Evolutionary conservation across 2,888 invertebrate genomes (phyloP).

Genomic region (Noctua janthina): DNA sequence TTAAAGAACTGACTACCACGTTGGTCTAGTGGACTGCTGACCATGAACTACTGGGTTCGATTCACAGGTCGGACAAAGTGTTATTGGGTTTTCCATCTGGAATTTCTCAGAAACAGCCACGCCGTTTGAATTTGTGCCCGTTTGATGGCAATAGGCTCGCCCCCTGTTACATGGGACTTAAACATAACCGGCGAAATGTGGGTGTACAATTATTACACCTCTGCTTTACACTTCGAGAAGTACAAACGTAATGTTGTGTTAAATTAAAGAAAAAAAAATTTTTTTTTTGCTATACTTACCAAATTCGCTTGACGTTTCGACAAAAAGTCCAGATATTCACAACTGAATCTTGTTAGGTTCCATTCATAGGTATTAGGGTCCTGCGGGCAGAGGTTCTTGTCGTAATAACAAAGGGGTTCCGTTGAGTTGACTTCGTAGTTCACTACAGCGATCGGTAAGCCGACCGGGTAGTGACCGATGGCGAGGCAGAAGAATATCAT

Average conservation of each 20-base stretch:
- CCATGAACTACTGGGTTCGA: background rate
- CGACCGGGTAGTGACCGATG: slow-evolving; percentile 96
- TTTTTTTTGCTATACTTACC: slow-evolving; percentile 85
- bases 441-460: slow-evolving; percentile 94
- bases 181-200: background rate
- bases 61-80: background rate
- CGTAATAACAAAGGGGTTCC: slow-evolving; percentile 85
- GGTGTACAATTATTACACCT: background rate
- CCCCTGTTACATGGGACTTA: background rate
- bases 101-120: background rate
- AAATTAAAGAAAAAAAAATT: background rate
- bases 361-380: slow-evolving; percentile 82
- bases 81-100: background rate
- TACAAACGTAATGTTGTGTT: too few relatives aligned
- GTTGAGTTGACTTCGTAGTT: slow-evolving; percentile 93
- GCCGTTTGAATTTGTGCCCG: background rate
- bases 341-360: slow-evolving; percentile 93
- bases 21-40: background rate
- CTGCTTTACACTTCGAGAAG: too few relatives aligned
- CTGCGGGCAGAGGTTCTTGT: slow-evolving; percentile 89
- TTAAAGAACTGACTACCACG: background rate
- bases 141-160: too few relatives aligned
- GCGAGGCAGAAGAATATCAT: slow-evolving; percentile 96
- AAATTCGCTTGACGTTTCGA: slow-evolving; percentile 92
- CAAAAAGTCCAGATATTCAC: slow-evolving; percentile 93